Evolutionary conservation across 2,113 vertebrate species (phyloP), one percentile per base, ranked within the genome.

Genomic region (Eidolon helvum): DNA sequence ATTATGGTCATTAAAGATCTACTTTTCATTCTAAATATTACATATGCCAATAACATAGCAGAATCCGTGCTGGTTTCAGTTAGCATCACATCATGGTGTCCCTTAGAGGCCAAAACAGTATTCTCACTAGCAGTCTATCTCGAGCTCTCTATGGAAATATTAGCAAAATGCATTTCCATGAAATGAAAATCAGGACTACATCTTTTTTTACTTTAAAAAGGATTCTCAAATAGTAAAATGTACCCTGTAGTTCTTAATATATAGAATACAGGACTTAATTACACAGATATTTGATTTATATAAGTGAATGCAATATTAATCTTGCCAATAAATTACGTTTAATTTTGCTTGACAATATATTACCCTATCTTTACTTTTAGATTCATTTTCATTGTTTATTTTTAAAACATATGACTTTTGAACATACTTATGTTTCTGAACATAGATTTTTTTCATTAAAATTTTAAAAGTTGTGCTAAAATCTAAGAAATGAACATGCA

Each of bases 221-320:
- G 22, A 68, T 75, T 30, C 7, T 79, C 14, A 85, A 57, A 68
- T 87, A 69, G 22, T 59, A 88, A 97, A 97, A 69, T n/a, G 11
- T 61, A 21, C 45, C 7, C 45, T 38, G 33, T n/a, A 68, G 28
- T 48, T 35, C 9, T 79, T 53, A 80, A 87, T 94, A 92, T 4
- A 35, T 43, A 88, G 18, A 92, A 84, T 50, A 0, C 4, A 79
- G 5, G 18, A 24, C n/a, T 85, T 59, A 59, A 59, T 59, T 53
- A 69, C 30, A 72, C 10, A 71, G 24, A 75, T 71, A 79, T 14
- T 53, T 78, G 40, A 59, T 48, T 95, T 95, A 69, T n/a, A 43
- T 14, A 91, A 57, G 9, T 33, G 22, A 90, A 75, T 63, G 15
- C 9, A 90, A 80, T 7, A 91, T 53, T 79, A 72, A 83, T 26